phyloP scores from a whole-genome alignment of 1,140 invertebrate species.

The Drosophila tani region DNA sequence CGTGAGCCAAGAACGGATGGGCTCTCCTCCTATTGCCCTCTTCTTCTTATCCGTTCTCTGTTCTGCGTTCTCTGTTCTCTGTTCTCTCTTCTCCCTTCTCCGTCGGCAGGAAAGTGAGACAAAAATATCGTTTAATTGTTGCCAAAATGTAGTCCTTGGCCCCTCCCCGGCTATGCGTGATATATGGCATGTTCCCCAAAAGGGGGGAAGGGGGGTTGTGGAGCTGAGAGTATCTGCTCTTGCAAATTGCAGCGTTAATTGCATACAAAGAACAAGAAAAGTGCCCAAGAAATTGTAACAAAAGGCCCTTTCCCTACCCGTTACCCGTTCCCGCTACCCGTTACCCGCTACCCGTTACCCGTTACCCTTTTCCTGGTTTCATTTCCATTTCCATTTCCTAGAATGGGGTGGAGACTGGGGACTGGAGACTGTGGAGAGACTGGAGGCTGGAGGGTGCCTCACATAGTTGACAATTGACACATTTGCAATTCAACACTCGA shows the following conservation, averaged over 20 bases:
- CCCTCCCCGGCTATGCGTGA: slow-evolving; percentile 3
- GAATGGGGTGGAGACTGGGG: not conserved
- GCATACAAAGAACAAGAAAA: slow-evolving; percentile 79
- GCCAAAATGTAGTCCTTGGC: slow-evolving; percentile 49
- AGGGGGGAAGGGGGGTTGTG: too few species aligned
- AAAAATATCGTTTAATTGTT: slow-evolving; percentile 65
- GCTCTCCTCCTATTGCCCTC: not conserved
- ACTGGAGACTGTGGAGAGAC: slow-evolving; percentile 5
- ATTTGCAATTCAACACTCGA: slow-evolving; percentile 83
- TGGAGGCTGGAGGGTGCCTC: slow-evolving; percentile 47
- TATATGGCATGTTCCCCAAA: slow-evolving; percentile 15
- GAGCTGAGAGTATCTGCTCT: slow-evolving; percentile 27
- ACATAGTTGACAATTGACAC: slow-evolving; percentile 82
- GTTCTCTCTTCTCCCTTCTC: too few species aligned
- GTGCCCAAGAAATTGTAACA: slow-evolving; percentile 80
- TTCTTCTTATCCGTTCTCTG: not conserved
- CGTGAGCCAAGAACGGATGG: slow-evolving; percentile 1
- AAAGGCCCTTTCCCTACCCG: slow-evolving; percentile 47
- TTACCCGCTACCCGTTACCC: not conserved
- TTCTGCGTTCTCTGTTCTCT: not conserved
- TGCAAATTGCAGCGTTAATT: slow-evolving; percentile 81
- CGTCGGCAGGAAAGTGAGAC: slow-evolving; percentile 28
- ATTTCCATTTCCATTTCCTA: slow-evolving; percentile 20
- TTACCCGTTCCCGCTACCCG: not conserved
- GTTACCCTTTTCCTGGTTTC: not conserved